Percentiles rank a stretch among this genome's conserved stretches.
These are phyloP conservation scores for Blennius ocellaris DNA, from an alignment of 2,113 vertebrate species.

Conservation along the genomic window DNA sequence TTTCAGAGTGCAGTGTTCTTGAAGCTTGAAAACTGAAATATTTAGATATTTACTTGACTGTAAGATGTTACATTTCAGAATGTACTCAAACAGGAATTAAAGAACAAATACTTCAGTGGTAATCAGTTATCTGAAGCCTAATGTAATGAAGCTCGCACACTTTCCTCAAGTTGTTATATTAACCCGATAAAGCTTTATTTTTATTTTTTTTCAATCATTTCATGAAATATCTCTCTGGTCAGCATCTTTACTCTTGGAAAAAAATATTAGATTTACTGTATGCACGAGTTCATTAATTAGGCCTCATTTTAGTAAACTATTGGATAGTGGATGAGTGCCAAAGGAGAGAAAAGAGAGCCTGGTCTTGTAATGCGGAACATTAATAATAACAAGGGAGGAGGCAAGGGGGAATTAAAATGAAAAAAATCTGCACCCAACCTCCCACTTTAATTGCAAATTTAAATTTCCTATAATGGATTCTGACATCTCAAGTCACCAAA, in stretches of 20 bases:
- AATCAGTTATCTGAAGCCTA: background rate
- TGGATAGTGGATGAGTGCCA: constrained; percentile 47
- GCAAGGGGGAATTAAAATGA: constrained; percentile 79
- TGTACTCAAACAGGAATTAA: background rate
- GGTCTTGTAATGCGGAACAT: constrained; percentile 78
- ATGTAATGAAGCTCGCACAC: background rate
- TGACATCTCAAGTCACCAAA: constrained; percentile 88
- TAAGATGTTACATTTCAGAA: constrained; percentile 40
- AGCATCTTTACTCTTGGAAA: constrained; percentile 23
- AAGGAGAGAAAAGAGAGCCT: constrained; percentile 57
- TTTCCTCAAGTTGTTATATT: constrained; percentile 6
- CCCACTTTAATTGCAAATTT: constrained; percentile 87
- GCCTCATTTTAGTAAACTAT: constrained; percentile 68
- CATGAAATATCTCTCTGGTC: constrained; percentile 29
- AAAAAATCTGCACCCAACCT: constrained; percentile 79
- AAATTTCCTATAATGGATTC: constrained; percentile 86
- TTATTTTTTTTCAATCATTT: constrained; percentile 49
- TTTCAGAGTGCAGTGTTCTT: no score
- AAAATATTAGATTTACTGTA: constrained; percentile 63
- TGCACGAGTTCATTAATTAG: constrained; percentile 77
- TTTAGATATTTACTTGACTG: constrained; percentile 14
- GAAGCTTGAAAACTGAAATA: background rate
- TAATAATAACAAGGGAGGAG: constrained; percentile 77
- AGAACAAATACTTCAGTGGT: background rate
- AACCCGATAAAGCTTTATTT: constrained; percentile 28